A percentile compares a stretch with the other conserved stretches of the same genome.
These are phyloP conservation scores for Petroica traversi DNA, from an alignment of 2,113 vertebrate species.

Conservation along the genomic window DNA sequence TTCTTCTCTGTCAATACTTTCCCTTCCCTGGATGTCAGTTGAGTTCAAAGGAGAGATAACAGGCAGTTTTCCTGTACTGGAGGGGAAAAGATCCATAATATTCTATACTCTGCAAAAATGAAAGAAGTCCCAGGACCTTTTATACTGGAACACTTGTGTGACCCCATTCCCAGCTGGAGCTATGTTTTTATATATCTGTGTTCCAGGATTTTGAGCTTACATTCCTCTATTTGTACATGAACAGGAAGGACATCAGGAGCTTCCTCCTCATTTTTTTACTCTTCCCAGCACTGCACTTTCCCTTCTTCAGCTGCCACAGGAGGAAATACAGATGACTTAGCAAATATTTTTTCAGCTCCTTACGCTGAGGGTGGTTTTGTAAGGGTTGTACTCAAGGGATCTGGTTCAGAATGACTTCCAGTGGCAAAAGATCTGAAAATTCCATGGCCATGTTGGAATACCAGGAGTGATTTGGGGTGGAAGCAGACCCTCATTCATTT, in stretches of 20 bases:
- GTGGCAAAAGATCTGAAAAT: neutral
- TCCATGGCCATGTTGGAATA: rapidly evolving
- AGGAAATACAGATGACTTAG: neutral
- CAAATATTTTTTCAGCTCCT: neutral
- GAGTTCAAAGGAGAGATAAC: neutral
- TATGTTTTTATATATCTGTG: rapidly evolving
- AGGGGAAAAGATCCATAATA: neutral
- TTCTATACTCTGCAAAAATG: neutral
- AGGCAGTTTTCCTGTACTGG: neutral
- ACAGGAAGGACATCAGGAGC: neutral
- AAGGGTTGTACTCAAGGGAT: neutral
- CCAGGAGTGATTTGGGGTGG: neutral
- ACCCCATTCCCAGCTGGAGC: neutral
- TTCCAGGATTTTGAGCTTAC: neutral
- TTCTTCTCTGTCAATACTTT: neutral
- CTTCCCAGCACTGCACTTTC: neutral
- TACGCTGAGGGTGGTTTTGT: neutral
- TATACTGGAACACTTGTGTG: neutral
- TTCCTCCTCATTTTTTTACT: neutral
- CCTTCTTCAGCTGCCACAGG: neutral
- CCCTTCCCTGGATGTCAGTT: neutral
- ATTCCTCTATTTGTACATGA: neutral
- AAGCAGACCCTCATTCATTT: neutral
- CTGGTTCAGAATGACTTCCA: neutral
- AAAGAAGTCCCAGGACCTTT: neutral